Base-by-base conservation (phyloP, 37 sponge, comb jelly and placozoan genomes). In the Trichoplax adhaerens region DNA sequence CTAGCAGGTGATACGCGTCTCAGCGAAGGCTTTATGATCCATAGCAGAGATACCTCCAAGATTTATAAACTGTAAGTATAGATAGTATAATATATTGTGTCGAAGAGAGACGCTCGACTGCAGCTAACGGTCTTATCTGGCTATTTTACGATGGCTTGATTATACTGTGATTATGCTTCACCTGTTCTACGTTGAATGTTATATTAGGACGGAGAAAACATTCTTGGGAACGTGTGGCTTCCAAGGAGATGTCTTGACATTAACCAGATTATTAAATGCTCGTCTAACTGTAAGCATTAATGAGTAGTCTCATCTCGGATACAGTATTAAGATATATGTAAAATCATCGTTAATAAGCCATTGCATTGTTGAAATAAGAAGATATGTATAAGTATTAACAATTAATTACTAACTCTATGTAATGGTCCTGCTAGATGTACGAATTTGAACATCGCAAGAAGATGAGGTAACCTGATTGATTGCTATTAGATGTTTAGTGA, bases 171-270 rank as follows among this genome's bases (percentile, higher is more conserved):
- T 29, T 29, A 29, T 29, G 29, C 29, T 29, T 29, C 29, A 29
- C 29, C 29, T 29, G 29, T 29, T 29, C 29, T 29, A 29, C 29
- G 29, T 29, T 29, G 29, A 29, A 29, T 29, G 29, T 29, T 29
- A 29, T 29, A 29, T 29, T 29, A 29, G 29, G 29, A 68, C 73
- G 62, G 77, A 75, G 47, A 50, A 70, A 52, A 76, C 80, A 48
- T 65, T 84, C 12, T 69, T 91, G 52, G 96, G 96, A 0, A 88
- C 88, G 56, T 84, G 83, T 82, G 96, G 96, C 55, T 95, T 95
- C 77, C 96, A 95, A 72, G 96, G 96, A 63, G 96, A 95, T 85
- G 89, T 83, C 58, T 70, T 91, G 71, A 91, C 91, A 48, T 75
- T 95, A 10, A 91, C 79, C 0, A 95, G 88, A 68, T 65, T 68